Percentiles rank a stretch among this genome's conserved stretches.
phyloP scores from a whole-genome alignment of 2,113 vertebrate genomes.

The Willisornis vidua region DNA sequence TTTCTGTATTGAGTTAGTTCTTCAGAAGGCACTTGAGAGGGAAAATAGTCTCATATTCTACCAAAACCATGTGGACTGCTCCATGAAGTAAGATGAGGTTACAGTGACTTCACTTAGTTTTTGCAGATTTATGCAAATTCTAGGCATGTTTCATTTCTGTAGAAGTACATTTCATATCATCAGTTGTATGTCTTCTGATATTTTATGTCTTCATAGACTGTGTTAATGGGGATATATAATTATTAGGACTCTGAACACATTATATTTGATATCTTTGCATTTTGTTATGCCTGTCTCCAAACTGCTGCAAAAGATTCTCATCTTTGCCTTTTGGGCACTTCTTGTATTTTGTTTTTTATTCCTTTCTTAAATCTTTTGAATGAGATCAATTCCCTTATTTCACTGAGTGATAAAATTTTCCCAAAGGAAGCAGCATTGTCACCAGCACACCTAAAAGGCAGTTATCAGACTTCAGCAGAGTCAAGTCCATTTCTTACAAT shows the following conservation, averaged over 20 bases:
- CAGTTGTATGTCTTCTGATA: background rate
- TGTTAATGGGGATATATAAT: background rate
- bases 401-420: background rate
- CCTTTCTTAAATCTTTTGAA: background rate
- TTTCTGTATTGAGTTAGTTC: background rate
- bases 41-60: background rate
- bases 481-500: background rate
- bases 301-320: background rate
- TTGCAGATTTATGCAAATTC: background rate
- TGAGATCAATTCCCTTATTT: background rate
- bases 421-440: background rate
- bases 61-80: background rate
- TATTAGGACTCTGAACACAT: background rate
- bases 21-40: background rate
- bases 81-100: background rate
- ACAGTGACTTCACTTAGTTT: background rate
- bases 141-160: background rate
- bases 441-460: background rate
- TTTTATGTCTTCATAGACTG: background rate
- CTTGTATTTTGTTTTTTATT: background rate
- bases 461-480: background rate
- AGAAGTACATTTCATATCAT: background rate
- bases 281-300: background rate
- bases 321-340: background rate
- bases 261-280: background rate